These are phyloP conservation scores for Lampris incognitus DNA, from an alignment of 2,113 vertebrate species.

Conservation along the genomic window DNA sequence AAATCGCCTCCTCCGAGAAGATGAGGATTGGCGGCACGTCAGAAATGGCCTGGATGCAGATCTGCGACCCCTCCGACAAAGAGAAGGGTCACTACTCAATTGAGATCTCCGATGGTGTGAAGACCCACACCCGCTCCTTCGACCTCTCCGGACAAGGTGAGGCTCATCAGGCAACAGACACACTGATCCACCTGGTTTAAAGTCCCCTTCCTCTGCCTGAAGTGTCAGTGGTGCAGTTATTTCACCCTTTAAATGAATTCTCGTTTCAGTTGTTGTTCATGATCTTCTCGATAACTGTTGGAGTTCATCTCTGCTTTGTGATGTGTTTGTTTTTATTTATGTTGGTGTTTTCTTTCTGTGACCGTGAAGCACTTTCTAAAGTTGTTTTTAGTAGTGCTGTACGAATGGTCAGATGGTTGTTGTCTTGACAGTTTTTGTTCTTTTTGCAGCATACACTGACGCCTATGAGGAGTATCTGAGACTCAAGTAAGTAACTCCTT, in stretches of 20 bases:
- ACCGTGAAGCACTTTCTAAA: too few relatives aligned
- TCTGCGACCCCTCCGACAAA: slow-evolving; percentile 92
- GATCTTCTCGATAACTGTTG: too few relatives aligned
- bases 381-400: neutral
- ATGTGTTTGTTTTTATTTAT: too few relatives aligned
- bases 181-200: too few relatives aligned
- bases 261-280: too few relatives aligned
- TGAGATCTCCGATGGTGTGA: slow-evolving; percentile 88
- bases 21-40: slow-evolving; percentile 91
- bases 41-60: slow-evolving; percentile 95
- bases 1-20: slow-evolving; percentile 94
- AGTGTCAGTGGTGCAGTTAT: too few relatives aligned
- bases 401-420: neutral
- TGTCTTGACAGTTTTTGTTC: neutral
- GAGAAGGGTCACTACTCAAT: slow-evolving; percentile 96
- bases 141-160: slow-evolving; percentile 96
- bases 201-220: too few relatives aligned
- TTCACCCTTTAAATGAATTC: too few relatives aligned
- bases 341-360: too few relatives aligned
- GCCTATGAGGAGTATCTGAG: slow-evolving; percentile 92
- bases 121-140: slow-evolving; percentile 86
- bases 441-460: slow-evolving; percentile 89
- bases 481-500: slow-evolving; percentile 88
- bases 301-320: too few relatives aligned
- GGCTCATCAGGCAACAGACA: neutral